Percentiles rank a stretch among this genome's conserved stretches.
phyloP scores from a whole-genome alignment of 2,888 invertebrate genomes.

The Drosophila austrosaltans region DNA sequence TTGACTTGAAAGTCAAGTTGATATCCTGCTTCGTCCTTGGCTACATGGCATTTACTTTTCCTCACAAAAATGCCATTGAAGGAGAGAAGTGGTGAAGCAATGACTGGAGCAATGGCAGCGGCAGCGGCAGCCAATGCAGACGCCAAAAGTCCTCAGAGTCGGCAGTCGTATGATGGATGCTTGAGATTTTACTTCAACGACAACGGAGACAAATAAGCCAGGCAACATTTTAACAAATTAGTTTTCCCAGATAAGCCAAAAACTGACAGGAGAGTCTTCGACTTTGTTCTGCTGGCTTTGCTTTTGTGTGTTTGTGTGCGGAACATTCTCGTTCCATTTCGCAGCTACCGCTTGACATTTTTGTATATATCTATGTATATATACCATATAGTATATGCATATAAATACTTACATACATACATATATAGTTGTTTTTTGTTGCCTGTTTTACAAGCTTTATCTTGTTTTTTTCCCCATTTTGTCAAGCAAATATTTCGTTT shows the following conservation, averaged over 20 bases:
- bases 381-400: conserved; percentile 1
- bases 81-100: conserved; percentile 13
- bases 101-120: too few relatives aligned
- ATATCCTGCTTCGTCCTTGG: conserved; percentile 39
- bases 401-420: not conserved
- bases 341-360: conserved; percentile 18
- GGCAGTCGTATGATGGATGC: conserved; percentile 59
- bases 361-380: conserved; percentile 1
- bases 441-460: conserved; percentile 12
- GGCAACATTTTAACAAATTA: conserved; percentile 77
- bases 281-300: conserved; percentile 6
- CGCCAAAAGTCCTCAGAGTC: conserved; percentile 54
- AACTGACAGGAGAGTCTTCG: conserved; percentile 35
- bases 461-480: not conserved
- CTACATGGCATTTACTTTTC: conserved; percentile 58
- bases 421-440: not conserved
- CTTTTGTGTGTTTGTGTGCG: conserved; percentile 14
- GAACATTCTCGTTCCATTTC: conserved; percentile 1
- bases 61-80: conserved; percentile 53
- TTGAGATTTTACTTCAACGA: conserved; percentile 41
- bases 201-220: conserved; percentile 60
- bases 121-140: conserved; percentile 22
- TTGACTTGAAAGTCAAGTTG: conserved; percentile 61
- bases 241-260: conserved; percentile 68
- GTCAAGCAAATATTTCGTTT: conserved; percentile 13